A percentile compares a stretch with the other conserved stretches of the same genome.
Evolutionary conservation across 2,888 invertebrate genomes (phyloP).

Genomic region (Microdon myrmicae): DNA sequence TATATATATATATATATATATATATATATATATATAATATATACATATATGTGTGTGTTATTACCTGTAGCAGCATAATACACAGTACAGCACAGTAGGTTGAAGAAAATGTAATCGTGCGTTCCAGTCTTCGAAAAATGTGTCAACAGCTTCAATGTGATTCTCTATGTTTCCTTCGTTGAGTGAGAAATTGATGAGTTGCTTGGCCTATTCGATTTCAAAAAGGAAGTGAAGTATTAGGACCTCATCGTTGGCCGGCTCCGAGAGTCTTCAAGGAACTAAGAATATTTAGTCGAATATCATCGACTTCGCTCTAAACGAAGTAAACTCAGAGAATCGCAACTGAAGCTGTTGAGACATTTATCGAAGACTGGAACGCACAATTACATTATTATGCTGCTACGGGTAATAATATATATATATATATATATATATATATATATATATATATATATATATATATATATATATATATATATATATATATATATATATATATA

Average conservation of each 20-base stretch:
- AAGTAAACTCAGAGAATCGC: conserved; percentile 8
- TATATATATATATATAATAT: background rate
- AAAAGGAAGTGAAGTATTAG: conserved; percentile 77
- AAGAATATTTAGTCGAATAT: conserved; percentile 68
- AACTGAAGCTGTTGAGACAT: too few species aligned
- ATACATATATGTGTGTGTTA: background rate
- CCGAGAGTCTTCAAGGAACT: conserved; percentile 76
- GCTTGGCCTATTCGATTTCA: conserved; percentile 72
- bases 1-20: background rate
- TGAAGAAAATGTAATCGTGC: conserved; percentile 73
- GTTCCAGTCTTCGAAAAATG: conserved; percentile 56
- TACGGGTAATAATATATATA: too few species aligned
- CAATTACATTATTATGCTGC: too few species aligned
- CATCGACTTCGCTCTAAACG: conserved; percentile 57
- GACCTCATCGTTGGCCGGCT: conserved; percentile 76
- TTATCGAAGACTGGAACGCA: too few species aligned
- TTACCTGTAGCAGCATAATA: too few species aligned
- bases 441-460: too few species aligned
- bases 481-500: too few species aligned
- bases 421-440: too few species aligned
- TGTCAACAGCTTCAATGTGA: conserved; percentile 58
- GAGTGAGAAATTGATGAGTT: conserved; percentile 51
- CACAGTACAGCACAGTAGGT: conserved; percentile 75
- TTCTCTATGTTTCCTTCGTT: conserved; percentile 58
- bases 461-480: too few species aligned